Percentiles rank a stretch among this genome's conserved stretches.
Conservation (phyloP, 1,140 invertebrate species). For the Cepaea nemoralis region DNA sequence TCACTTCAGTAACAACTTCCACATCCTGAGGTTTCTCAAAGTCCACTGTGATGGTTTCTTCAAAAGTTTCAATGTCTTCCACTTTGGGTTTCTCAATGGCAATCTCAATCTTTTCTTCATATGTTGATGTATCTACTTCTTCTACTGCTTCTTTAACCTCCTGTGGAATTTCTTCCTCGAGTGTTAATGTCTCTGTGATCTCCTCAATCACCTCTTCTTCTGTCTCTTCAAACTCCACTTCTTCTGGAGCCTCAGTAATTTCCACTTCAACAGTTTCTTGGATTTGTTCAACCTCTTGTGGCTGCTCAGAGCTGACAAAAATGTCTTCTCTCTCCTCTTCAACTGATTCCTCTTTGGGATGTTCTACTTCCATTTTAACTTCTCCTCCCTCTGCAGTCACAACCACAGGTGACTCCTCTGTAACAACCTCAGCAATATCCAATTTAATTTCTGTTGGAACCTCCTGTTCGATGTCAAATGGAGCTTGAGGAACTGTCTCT, state of each 20-base stretch:
- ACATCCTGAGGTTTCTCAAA: no score
- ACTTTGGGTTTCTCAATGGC: constrained; percentile 29
- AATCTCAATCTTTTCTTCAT: constrained; percentile 4
- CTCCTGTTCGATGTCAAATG: not conserved
- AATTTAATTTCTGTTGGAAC: not conserved
- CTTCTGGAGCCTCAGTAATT: constrained; percentile 37
- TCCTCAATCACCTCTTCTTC: constrained; percentile 39
- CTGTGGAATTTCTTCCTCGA: constrained; percentile 5
- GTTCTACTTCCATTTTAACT: not conserved
- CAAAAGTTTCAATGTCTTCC: not conserved
- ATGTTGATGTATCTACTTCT: not conserved
- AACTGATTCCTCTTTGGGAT: not conserved
- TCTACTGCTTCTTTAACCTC: not conserved
- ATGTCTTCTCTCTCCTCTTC: not conserved
- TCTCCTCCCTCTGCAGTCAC: not conserved
- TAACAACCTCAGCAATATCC: not conserved
- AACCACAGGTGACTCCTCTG: not conserved
- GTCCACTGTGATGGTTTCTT: constrained; percentile 8
- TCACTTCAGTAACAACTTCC: no score
- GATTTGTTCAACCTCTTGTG: constrained; percentile 18
- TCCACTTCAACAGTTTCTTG: constrained; percentile 17
- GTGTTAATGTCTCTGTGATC: not conserved
- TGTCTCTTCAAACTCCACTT: constrained; percentile 43
- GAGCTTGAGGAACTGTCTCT: not conserved
- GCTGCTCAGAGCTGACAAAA: not conserved